Conservation (phyloP, 2,888 invertebrate species). For the Dicranocentrus wangi region DNA sequence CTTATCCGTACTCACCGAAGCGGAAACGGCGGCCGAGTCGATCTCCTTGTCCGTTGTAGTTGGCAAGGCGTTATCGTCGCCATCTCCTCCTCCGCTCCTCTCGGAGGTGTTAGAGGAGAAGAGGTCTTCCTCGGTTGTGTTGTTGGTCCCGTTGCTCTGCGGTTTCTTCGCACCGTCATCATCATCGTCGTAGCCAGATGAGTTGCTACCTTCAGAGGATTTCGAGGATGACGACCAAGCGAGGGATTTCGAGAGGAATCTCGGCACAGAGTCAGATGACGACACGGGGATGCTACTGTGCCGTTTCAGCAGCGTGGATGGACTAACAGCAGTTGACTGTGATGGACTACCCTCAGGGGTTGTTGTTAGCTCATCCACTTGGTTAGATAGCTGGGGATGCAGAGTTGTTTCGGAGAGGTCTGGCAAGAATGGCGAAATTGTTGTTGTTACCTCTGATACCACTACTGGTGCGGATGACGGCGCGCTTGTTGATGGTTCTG, state of each 20-base stretch:
- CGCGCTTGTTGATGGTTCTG: slow-evolving; percentile 19
- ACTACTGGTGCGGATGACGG: slow-evolving; percentile 22
- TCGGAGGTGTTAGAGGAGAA: slow-evolving; percentile 29
- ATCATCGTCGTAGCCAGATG: background rate
- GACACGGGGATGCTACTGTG: slow-evolving; percentile 42
- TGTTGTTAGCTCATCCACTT: slow-evolving; percentile 46
- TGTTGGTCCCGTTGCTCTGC: slow-evolving; percentile 46
- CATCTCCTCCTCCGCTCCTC: slow-evolving; percentile 17
- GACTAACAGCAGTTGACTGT: slow-evolving; percentile 30
- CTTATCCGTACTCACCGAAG: slow-evolving; percentile 23
- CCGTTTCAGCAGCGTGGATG: slow-evolving; percentile 39
- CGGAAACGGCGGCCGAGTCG: slow-evolving; percentile 8
- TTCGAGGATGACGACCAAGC: background rate
- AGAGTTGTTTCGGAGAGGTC: slow-evolving; percentile 42
- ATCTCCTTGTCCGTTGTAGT: slow-evolving; percentile 31
- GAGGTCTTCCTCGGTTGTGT: slow-evolving; percentile 3
- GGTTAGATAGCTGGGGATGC: slow-evolving; percentile 20
- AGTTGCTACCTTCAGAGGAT: background rate
- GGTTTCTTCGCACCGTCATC: slow-evolving; percentile 24
- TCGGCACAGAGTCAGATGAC: slow-evolving; percentile 21
- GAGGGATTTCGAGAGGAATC: slow-evolving; percentile 17
- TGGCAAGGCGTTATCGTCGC: slow-evolving; percentile 37
- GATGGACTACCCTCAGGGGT: slow-evolving; percentile 11
- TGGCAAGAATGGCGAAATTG: slow-evolving; percentile 53
- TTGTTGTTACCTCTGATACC: slow-evolving; percentile 23